phyloP scores from a whole-genome alignment of 1,140 invertebrate genomes.

The Diorhabda carinulata region DNA sequence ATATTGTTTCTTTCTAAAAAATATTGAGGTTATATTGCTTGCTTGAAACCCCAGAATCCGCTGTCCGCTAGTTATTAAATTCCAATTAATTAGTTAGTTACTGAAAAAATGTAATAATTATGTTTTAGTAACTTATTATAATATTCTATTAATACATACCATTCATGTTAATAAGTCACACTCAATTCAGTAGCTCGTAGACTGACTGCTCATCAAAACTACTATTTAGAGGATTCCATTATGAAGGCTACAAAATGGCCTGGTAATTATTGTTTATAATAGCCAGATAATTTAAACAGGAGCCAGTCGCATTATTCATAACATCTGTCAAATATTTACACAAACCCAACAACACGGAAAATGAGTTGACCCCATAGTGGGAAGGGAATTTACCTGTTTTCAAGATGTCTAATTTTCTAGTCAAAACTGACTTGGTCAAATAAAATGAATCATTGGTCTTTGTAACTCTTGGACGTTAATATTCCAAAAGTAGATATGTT shows the following conservation, averaged over 20 bases:
- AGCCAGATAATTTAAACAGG: conserved; percentile 33
- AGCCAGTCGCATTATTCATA: conserved; percentile 36
- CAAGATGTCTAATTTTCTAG: background rate
- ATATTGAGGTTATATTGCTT: background rate
- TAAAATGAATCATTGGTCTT: too few relatives aligned
- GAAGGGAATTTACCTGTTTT: conserved; percentile 4
- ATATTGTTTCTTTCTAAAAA: background rate
- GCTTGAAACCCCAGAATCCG: too few relatives aligned
- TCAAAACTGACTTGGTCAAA: background rate
- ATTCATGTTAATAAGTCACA: background rate
- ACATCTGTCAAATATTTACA: conserved; percentile 30
- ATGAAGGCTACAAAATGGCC: background rate
- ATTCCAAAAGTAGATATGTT: too few relatives aligned
- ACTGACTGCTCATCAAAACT: background rate
- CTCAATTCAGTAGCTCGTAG: background rate
- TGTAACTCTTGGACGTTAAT: too few relatives aligned
- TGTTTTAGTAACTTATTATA: too few relatives aligned
- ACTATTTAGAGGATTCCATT: background rate
- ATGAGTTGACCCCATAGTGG: conserved; percentile 5
- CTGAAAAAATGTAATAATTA: too few relatives aligned
- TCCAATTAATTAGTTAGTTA: too few relatives aligned
- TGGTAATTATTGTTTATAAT: conserved; percentile 5
- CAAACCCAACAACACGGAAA: conserved; percentile 22
- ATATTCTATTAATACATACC: background rate
- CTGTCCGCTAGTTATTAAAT: too few relatives aligned